phyloP scores from a whole-genome alignment of 1,140 invertebrate genomes.

The Rhyzopertha dominica region DNA sequence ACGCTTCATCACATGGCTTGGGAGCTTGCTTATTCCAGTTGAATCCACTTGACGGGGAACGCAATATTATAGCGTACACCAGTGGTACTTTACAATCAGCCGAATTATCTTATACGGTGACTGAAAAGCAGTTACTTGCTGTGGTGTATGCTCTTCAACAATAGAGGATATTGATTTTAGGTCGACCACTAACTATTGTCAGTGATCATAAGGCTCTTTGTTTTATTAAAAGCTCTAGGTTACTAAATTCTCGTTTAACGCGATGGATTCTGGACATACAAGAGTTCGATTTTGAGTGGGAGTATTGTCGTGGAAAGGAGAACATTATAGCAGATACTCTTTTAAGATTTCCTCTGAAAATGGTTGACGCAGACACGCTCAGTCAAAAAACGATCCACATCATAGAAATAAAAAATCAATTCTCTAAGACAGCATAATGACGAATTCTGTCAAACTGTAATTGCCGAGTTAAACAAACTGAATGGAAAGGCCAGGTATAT shows the following conservation, averaged over 20 bases:
- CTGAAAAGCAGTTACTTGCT: slow-evolving; percentile 2
- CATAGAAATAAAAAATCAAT: slow-evolving; percentile 1
- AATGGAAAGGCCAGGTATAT: background rate
- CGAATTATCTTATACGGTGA: slow-evolving; percentile 6
- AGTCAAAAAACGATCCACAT: background rate
- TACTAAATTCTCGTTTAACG: slow-evolving; percentile 4
- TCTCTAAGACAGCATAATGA: background rate
- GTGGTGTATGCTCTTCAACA: slow-evolving; percentile 1
- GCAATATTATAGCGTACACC: background rate
- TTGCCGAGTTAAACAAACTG: background rate
- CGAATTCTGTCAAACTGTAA: slow-evolving; percentile 1
- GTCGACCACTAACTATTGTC: slow-evolving; percentile 4
- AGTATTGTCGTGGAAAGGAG: slow-evolving; percentile 7
- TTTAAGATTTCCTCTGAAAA: background rate
- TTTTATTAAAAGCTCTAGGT: background rate
- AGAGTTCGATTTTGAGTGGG: slow-evolving; percentile 4
- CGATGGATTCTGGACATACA: slow-evolving; percentile 8
- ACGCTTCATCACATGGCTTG: background rate
- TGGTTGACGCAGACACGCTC: background rate
- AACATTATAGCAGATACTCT: slow-evolving; percentile 6
- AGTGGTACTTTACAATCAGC: background rate
- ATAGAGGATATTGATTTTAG: background rate
- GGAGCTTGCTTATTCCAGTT: slow-evolving; percentile 2
- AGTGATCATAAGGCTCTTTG: slow-evolving; percentile 7
- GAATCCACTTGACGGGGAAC: background rate